phyloP scores from a whole-genome alignment of 2,888 invertebrate genomes.

The Aricia artaxerxes region DNA sequence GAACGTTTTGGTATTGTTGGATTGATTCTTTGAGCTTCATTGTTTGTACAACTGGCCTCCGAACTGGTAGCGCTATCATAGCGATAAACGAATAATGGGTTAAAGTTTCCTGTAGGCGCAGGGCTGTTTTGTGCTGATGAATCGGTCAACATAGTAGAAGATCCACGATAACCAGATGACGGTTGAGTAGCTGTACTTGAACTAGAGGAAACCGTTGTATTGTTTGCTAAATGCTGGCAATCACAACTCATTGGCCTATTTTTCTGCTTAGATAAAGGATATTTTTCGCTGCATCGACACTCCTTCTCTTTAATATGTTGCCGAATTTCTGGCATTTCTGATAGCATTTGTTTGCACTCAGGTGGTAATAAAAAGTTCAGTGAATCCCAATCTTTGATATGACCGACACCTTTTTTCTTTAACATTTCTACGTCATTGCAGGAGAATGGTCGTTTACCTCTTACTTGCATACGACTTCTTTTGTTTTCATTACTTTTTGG shows the following conservation, averaged over 20 bases:
- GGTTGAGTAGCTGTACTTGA: slow-evolving; percentile 89
- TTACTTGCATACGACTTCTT: slow-evolving; percentile 63
- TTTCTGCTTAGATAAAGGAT: slow-evolving; percentile 76
- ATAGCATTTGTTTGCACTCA: slow-evolving; percentile 89
- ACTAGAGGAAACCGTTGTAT: slow-evolving; percentile 82
- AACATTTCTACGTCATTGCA: slow-evolving; percentile 91
- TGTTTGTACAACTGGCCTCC: slow-evolving; percentile 85
- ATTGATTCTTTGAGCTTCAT: slow-evolving; percentile 68
- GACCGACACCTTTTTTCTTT: slow-evolving; percentile 89
- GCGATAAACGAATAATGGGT: slow-evolving; percentile 89
- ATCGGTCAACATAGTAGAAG: slow-evolving; percentile 89
- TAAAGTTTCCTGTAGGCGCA: slow-evolving; percentile 80
- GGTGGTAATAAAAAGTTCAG: slow-evolving; percentile 91
- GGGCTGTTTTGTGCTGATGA: slow-evolving; percentile 87
- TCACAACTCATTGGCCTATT: slow-evolving; percentile 82
- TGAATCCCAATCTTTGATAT: slow-evolving; percentile 96
- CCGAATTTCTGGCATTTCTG: slow-evolving; percentile 89
- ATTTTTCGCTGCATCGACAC: slow-evolving; percentile 64
- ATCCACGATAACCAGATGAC: slow-evolving; percentile 92
- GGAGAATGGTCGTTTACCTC: slow-evolving; percentile 85
- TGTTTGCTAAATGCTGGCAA: slow-evolving; percentile 77
- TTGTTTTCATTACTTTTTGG: slow-evolving; percentile 65
- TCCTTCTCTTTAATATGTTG: slow-evolving; percentile 82
- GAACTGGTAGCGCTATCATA: slow-evolving; percentile 89
- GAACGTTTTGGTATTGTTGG: slow-evolving; percentile 85